Conservation (phyloP, 2,888 invertebrate species). For the Xylocampa areola region DNA sequence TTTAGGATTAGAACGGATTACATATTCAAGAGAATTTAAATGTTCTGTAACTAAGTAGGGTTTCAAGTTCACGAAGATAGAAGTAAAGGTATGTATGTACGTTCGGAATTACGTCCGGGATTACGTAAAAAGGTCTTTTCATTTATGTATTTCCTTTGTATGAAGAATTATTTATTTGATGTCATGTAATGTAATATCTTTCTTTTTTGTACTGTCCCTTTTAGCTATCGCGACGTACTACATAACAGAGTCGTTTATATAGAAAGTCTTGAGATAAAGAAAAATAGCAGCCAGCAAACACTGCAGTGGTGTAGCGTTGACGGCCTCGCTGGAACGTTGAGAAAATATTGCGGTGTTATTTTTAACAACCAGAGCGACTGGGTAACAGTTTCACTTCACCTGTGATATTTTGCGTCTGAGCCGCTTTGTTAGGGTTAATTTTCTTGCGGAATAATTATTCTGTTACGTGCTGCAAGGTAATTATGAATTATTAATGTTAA, state of each 20-base stretch:
- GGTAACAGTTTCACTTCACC: conserved; percentile 21
- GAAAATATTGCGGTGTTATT: conserved; percentile 53
- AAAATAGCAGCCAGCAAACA: conserved; percentile 28
- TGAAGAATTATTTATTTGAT: conserved; percentile 4
- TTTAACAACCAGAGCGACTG: conserved; percentile 43
- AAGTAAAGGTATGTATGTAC: conserved; percentile 9
- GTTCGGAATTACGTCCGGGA: conserved; percentile 27
- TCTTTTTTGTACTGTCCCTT: too few relatives aligned
- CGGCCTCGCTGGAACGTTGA: conserved; percentile 38
- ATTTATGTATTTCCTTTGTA: conserved; percentile 9
- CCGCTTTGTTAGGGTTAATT: conserved; percentile 31
- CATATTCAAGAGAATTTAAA: conserved; percentile 51
- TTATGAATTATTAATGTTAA: conserved; percentile 24
- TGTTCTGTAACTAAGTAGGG: conserved; percentile 46
- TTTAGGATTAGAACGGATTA: conserved; percentile 46
- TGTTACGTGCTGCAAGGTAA: conserved; percentile 21
- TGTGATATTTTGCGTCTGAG: conserved; percentile 16
- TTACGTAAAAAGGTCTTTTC: conserved; percentile 44
- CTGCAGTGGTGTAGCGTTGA: conserved; percentile 53
- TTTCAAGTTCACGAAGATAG: conserved; percentile 33
- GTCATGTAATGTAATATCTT: conserved; percentile 19
- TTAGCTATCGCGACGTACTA: too few relatives aligned
- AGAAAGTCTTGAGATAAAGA: conserved; percentile 8
- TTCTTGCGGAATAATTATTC: conserved; percentile 20
- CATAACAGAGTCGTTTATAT: not conserved